A percentile compares a stretch with the other conserved stretches of the same genome.
Conservation (phyloP, 2,797 vertebrate species). For the Erpetoichthys calabaricus region DNA sequence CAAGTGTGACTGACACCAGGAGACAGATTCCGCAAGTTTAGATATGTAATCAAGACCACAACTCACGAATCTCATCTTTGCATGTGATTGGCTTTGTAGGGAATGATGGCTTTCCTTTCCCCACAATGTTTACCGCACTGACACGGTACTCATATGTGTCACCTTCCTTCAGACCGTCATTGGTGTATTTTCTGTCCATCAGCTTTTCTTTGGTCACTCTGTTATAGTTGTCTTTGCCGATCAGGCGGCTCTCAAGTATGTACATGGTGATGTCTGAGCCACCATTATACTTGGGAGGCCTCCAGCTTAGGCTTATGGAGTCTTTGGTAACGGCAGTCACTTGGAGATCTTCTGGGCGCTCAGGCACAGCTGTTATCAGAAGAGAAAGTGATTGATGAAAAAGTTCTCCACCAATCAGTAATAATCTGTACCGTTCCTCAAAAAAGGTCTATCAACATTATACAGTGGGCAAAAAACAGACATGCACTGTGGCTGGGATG, state of each 20-base stretch:
- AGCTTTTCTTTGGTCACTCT: constrained; percentile 77
- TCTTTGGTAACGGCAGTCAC: constrained; percentile 78
- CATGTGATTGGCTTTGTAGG: constrained; percentile 89
- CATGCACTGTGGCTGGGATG: not conserved
- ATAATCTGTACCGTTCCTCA: too few species aligned
- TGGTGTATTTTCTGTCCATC: constrained; percentile 73
- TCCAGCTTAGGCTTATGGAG: constrained; percentile 77
- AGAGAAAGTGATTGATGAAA: constrained; percentile 1
- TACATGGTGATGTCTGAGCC: constrained; percentile 90
- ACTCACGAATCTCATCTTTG: constrained; percentile 84
- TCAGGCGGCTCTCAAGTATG: constrained; percentile 78
- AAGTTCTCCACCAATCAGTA: not conserved
- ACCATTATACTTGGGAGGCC: constrained; percentile 79
- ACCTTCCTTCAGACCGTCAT: constrained; percentile 78
- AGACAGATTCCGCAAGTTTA: constrained; percentile 7
- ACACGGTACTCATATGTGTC: constrained; percentile 88
- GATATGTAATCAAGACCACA: constrained; percentile 12
- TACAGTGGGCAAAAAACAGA: not conserved
- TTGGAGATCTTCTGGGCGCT: constrained; percentile 88
- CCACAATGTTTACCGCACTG: constrained; percentile 83
- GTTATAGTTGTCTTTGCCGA: constrained; percentile 87
- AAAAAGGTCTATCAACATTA: too few species aligned
- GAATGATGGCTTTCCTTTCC: constrained; percentile 88
- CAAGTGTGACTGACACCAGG: not conserved
- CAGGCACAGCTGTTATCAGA: constrained; percentile 65